Base-by-base conservation (phyloP, 2,888 invertebrate genomes). In the Eristalis pertinax region DNA sequence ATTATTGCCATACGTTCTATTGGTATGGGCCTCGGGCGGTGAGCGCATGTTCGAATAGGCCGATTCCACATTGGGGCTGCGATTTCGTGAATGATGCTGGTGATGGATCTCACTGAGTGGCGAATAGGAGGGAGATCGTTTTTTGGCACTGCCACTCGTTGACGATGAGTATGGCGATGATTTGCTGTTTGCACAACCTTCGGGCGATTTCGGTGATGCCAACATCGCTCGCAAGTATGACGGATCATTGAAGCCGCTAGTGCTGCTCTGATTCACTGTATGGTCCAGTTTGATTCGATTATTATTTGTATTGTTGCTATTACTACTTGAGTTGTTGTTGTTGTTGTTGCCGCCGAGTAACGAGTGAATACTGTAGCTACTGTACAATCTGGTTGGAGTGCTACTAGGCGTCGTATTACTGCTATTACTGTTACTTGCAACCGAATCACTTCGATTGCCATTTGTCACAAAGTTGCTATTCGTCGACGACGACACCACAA, bases 331-430 rank as follows among this genome's bases (percentile, higher is more conserved):
- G 77, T 60, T 83, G 70, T 90, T 90, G 82, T 89, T 90, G 77
- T 60, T 83, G 70, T 90, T 90, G 82, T 89, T 90, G n/a, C 91
- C 92, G 24, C 96, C 96, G 90, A 97, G 94, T 92, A 97, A 94
- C 89, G 97, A 97, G 91, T 96, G 97, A 92, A 97, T 97, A 94
- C 97, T 97, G 93, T 97, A 97, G 92, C 96, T 97, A 93, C 96
- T 96, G 89, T 95, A 94, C 90, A 95, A 93, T 82, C 93, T 91
- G n/a, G 93, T 91, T 35, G 90, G 90, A 63, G 89, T 80, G 26
- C 26, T 84, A 10, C 60, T 84, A 1, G 84, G 29, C 11, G 65
- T 84, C 19, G 35, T 74, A 65, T 60, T 84, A 70, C 77, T 77
- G 35, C 43, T 77, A 38, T 65, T 76, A 29, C 13, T 64, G 1